Evolutionary conservation across 2,113 vertebrate genomes (phyloP).

Genomic region (Chlorodrepanis virens): DNA sequence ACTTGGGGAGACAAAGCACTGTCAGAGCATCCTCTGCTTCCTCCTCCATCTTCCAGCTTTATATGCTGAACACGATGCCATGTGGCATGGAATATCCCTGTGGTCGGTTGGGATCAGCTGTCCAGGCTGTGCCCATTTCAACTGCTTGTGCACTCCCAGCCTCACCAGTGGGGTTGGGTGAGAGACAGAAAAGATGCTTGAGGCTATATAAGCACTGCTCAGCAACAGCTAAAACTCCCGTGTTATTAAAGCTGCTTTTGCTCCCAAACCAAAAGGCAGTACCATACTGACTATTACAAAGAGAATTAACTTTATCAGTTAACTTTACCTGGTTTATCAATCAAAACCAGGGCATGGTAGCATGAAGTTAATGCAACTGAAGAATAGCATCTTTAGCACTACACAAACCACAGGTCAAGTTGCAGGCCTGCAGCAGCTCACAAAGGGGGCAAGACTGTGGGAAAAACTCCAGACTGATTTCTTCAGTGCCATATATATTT

Average conservation of each 20-base stretch:
- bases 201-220: background rate
- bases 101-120: background rate
- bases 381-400: background rate
- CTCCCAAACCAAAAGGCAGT: background rate
- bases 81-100: background rate
- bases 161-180: rapidly evolving
- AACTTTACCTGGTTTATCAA: too few species aligned
- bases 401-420: background rate
- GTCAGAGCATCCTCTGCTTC: rapidly evolving
- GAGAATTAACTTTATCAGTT: background rate
- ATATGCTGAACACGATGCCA: rapidly evolving
- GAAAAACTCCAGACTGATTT: background rate
- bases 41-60: background rate
- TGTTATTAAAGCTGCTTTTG: background rate
- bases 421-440: background rate
- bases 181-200: background rate
- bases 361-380: background rate
- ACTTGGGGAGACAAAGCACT: background rate
- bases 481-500: background rate
- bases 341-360: background rate
- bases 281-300: background rate
- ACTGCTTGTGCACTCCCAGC: background rate
- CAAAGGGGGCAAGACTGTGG: background rate
- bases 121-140: background rate
- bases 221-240: background rate